phyloP scores from a whole-genome alignment of 1,140 invertebrate genomes.

The Oncopeltus fasciatus region DNA sequence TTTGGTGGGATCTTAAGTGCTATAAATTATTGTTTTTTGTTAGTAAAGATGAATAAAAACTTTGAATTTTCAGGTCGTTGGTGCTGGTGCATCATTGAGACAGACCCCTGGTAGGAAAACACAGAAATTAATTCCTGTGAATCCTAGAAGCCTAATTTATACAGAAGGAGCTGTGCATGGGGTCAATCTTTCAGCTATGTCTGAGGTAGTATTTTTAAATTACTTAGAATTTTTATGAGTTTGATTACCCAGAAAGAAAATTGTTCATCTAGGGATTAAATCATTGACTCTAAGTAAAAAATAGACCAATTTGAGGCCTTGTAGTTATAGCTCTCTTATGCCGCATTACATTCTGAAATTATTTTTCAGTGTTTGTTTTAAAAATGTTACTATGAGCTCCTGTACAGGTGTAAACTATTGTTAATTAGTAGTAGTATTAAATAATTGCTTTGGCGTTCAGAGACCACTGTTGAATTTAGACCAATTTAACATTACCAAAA shows the following conservation, averaged over 20 bases:
- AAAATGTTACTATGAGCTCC: not conserved
- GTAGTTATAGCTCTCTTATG: not conserved
- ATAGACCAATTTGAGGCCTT: not conserved
- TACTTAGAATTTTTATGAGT: not conserved
- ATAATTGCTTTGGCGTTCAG: too few species aligned
- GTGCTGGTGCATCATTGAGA: conserved; percentile 31
- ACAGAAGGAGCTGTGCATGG: conserved; percentile 37
- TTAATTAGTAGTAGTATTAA: too few species aligned
- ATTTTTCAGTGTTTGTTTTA: not conserved
- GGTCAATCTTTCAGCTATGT: conserved; percentile 28
- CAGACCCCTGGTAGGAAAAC: not conserved
- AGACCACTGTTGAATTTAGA: too few species aligned
- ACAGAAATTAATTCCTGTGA: conserved; percentile 29
- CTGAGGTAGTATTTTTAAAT: not conserved
- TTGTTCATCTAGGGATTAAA: not conserved
- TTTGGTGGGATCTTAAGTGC: not conserved
- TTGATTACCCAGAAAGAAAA: not conserved
- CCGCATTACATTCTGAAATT: not conserved
- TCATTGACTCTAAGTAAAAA: not conserved
- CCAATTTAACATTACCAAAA: too few species aligned
- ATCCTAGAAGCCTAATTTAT: conserved; percentile 36
- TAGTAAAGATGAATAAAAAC: not conserved
- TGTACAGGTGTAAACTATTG: too few species aligned
- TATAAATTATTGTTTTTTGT: not conserved
- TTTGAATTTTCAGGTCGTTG: conserved; percentile 32